These are phyloP conservation scores for Trichogramma dendrolimi DNA, from an alignment of 2,888 invertebrate species.

Conservation along the genomic window DNA sequence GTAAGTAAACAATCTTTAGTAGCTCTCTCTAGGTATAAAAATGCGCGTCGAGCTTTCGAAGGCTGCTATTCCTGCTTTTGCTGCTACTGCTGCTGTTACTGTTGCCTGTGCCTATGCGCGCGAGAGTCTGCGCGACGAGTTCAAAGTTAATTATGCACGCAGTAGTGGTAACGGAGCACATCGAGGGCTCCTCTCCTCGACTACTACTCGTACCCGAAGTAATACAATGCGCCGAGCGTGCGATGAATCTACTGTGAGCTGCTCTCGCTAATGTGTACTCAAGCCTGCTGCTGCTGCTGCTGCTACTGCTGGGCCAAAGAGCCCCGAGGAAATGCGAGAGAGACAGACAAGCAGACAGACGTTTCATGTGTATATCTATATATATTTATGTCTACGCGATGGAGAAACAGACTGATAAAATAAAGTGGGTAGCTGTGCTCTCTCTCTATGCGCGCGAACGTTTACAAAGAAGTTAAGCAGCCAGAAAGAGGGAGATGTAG, in stretches of 20 bases:
- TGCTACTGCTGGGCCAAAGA: no score
- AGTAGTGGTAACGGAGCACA: no score
- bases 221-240: constrained; percentile 13
- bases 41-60: no score
- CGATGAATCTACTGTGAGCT: constrained; percentile 8
- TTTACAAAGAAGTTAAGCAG: constrained; percentile 21
- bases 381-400: not conserved
- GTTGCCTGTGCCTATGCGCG: no score
- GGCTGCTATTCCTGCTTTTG: no score
- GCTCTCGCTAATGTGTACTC: constrained; percentile 16
- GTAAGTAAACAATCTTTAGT: constrained; percentile 16
- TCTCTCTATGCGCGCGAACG: not conserved
- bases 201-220: not conserved
- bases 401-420: not conserved
- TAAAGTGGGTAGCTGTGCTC: not conserved
- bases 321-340: not conserved
- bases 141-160: constrained; percentile 24
- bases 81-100: no score
- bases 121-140: no score
- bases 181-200: not conserved
- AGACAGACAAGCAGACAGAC: constrained; percentile 11
- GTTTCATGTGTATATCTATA: no score
- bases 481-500: constrained; percentile 13
- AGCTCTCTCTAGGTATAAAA: no score
- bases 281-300: not conserved